A percentile compares a stretch with the other conserved stretches of the same genome.
phyloP scores from a whole-genome alignment of 2,113 vertebrate genomes.

The Aptenodytes forsteri region DNA sequence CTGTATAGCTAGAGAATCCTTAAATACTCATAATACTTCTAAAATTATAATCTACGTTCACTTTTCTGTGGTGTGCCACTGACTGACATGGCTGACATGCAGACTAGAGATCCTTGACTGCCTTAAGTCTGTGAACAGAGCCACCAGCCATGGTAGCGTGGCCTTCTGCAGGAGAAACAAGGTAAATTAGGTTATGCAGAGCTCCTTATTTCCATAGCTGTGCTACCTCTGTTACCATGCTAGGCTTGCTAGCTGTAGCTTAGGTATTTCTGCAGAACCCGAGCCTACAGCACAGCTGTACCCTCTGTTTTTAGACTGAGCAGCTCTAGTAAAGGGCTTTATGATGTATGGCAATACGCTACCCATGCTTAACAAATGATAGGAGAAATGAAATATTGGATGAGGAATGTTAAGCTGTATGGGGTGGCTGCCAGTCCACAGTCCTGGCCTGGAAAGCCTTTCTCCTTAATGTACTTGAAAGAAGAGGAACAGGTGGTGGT shows the following conservation, averaged over 20 bases:
- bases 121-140: neutral
- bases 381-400: conserved; percentile 14
- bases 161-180: neutral
- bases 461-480: neutral
- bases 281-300: conserved; percentile 9
- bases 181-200: neutral
- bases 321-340: neutral
- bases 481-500: conserved; percentile 33
- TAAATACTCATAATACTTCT: neutral
- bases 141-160: neutral
- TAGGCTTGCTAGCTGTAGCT: neutral
- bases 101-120: neutral
- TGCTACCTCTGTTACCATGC: neutral
- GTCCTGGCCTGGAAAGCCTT: neutral
- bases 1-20: neutral
- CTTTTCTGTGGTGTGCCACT: neutral
- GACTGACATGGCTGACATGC: neutral
- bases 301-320: conserved; percentile 29
- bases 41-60: neutral
- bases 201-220: neutral
- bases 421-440: neutral
- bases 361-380: neutral
- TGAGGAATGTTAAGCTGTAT: conserved; percentile 23
- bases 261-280: neutral
- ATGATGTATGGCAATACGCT: neutral